Conservation (phyloP, 2,797 vertebrate genomes). For the Malurus leucopterus region DNA sequence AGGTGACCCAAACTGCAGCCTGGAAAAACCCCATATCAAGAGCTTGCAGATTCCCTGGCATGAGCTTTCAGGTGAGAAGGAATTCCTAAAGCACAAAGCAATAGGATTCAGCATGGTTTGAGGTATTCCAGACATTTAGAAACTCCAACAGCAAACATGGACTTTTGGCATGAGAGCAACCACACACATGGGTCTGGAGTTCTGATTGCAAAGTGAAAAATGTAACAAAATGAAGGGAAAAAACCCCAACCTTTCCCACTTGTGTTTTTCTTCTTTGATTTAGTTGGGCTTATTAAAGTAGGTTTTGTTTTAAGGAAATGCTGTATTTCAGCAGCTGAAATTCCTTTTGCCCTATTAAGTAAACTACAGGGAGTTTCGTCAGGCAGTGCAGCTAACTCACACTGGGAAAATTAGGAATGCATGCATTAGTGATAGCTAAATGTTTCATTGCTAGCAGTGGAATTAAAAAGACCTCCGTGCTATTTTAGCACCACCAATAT, state of each 20-base stretch:
- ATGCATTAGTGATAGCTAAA: conserved; percentile 28
- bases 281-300: conserved; percentile 10
- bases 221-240: not conserved
- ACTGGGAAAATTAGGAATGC: conserved; percentile 11
- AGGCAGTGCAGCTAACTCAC: conserved; percentile 1
- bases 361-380: conserved; percentile 35
- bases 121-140: not conserved
- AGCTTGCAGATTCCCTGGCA: not conserved
- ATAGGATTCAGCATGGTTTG: not conserved
- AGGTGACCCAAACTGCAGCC: not conserved
- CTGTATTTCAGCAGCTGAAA: conserved; percentile 24
- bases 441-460: conserved; percentile 7
- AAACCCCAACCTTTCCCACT: not conserved
- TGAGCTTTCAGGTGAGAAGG: not conserved
- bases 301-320: not conserved
- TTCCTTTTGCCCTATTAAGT: conserved; percentile 48
- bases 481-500: not conserved
- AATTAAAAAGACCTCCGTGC: not conserved
- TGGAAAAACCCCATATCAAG: fast-evolving
- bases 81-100: not conserved
- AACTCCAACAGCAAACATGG: not conserved
- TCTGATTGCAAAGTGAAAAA: not conserved
- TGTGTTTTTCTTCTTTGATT: conserved; percentile 6
- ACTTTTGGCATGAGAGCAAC: not conserved
- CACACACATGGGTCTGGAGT: not conserved